Evolutionary conservation across 2,888 invertebrate species (phyloP).

Genomic region (Iselma pallidipennis): DNA sequence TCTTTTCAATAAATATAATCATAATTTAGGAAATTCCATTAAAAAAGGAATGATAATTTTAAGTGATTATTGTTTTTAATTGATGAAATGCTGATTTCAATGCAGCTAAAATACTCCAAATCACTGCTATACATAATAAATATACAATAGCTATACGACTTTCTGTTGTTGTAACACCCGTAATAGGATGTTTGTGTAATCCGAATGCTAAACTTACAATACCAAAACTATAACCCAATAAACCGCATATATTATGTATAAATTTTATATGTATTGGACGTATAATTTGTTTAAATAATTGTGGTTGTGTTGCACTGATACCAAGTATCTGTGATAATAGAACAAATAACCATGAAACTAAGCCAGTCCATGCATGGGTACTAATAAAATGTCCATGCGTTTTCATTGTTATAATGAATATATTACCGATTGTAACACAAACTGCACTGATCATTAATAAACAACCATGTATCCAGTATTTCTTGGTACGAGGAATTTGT

Average conservation of each 20-base stretch:
- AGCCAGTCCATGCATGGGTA: constrained; percentile 37
- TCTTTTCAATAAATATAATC: too few relatives aligned
- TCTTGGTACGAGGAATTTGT: constrained; percentile 33
- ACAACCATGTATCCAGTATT: constrained; percentile 39
- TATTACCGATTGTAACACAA: constrained; percentile 35
- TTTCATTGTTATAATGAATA: constrained; percentile 31
- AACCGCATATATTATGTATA: constrained; percentile 36
- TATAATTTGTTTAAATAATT: constrained; percentile 20
- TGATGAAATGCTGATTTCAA: constrained; percentile 27
- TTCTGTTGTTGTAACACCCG: constrained; percentile 14
- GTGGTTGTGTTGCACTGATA: constrained; percentile 29
- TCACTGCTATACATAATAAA: constrained; percentile 22
- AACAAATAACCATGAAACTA: constrained; percentile 36
- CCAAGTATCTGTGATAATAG: constrained; percentile 32
- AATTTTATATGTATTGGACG: constrained; percentile 35
- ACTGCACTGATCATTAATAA: constrained; percentile 32
- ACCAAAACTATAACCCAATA: constrained; percentile 33
- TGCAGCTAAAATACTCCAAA: constrained; percentile 30
- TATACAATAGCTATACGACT: constrained; percentile 14
- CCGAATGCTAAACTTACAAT: constrained; percentile 30
- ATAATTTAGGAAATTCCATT: too few relatives aligned
- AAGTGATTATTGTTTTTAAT: constrained; percentile 6
- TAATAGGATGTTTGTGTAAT: constrained; percentile 13
- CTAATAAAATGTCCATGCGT: constrained; percentile 33
- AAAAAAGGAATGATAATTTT: not conserved